Evolutionary conservation across 2,888 invertebrate genomes (phyloP), one percentile per base, ranked within the genome.

Genomic region (Pristionchus fissidentatus): DNA sequence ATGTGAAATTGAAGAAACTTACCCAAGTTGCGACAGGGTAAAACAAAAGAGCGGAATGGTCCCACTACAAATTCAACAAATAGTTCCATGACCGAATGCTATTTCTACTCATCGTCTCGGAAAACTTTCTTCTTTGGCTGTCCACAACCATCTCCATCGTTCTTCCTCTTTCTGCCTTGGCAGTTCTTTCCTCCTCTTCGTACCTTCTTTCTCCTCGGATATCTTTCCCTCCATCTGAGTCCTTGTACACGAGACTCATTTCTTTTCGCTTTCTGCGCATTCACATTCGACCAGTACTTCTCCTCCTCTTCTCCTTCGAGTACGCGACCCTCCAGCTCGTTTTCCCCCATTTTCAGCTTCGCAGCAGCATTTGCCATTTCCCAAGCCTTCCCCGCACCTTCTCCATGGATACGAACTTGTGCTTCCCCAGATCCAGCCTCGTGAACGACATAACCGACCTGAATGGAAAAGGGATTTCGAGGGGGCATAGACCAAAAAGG

Each of bases 221-320:
- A 57, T 8, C 85, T 49, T 84, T 85, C 77, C 38, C 84, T 75
- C n/a, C 87, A 83, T 49, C 88, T 83, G 32, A 22, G 35, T n/a
- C n/a, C n/a, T n/a, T n/a, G n/a, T n/a, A n/a, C n/a, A n/a, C n/a
- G n/a, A 7, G 57, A 32, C 29, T 84, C 83, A 62, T 80, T 82
- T 57, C 85, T 86, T 38, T 85, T 86, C 55, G 84, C 83, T 80
- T 87, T 89, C 60, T 85, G 84, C 15, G 85, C 84, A 77, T 89
- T 88, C 85, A 90, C 91, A 43, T 89, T 89, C 8, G 87, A 85
- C 91, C 91, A 91, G 83, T 92, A 91, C 62, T 87, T 86, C 57
- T 88, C 88, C 78, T 91, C 92, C 43, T 91, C 91, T 46, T 92
- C 91, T 29, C 91, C 92, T 77, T 89, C 89, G 26, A 91, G 84